Percentiles rank a stretch among this genome's conserved stretches.
These are phyloP conservation scores for Mellilla xanthometata DNA, from an alignment of 2,888 invertebrate genomes.

Conservation along the genomic window DNA sequence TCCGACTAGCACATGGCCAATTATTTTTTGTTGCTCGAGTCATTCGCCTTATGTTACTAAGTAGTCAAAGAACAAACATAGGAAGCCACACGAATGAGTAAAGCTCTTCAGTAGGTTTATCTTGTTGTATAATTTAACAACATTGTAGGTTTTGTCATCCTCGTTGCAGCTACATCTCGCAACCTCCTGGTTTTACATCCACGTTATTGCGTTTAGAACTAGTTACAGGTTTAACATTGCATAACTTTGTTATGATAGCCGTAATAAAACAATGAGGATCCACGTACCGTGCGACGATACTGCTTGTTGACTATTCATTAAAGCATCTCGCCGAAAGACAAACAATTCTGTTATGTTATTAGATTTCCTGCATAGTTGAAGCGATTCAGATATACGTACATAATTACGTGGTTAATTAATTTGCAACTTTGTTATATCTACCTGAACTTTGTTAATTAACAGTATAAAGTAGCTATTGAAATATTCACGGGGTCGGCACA, in stretches of 20 bases:
- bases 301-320: conserved; percentile 77
- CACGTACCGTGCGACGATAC: conserved; percentile 51
- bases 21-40: too few species aligned
- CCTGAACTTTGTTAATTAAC: conserved; percentile 45
- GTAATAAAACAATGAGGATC: conserved; percentile 58
- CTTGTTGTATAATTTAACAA: too few species aligned
- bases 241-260: conserved; percentile 35
- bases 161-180: not conserved
- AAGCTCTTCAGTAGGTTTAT: too few species aligned
- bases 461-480: conserved; percentile 36
- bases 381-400: conserved; percentile 49
- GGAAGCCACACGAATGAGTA: too few species aligned
- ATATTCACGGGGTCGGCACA: conserved; percentile 35
- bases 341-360: conserved; percentile 71
- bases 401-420: conserved; percentile 53
- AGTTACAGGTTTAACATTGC: conserved; percentile 25
- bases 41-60: too few species aligned
- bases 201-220: conserved; percentile 17
- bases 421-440: conserved; percentile 38
- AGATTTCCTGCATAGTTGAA: conserved; percentile 61
- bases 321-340: conserved; percentile 67
- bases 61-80: too few species aligned
- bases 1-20: too few species aligned
- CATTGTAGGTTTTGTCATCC: too few species aligned
- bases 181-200: conserved; percentile 8